These are phyloP conservation scores for Sminthurinus aureus DNA, from an alignment of 2,888 invertebrate species.

Conservation along the genomic window DNA sequence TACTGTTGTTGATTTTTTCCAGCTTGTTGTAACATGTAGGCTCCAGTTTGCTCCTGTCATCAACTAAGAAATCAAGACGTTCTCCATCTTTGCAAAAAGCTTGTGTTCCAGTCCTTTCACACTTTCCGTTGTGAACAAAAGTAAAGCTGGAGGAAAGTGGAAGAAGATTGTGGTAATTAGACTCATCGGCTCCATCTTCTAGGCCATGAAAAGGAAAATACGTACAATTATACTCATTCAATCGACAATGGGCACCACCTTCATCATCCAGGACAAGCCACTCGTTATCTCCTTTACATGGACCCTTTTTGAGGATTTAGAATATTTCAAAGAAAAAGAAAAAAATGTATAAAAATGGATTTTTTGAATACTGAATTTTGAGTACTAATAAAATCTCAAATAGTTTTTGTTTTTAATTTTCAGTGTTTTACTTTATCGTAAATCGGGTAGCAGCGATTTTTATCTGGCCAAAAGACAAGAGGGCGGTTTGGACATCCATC, in stretches of 20 bases:
- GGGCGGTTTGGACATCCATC: conserved; percentile 8
- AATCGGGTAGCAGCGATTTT: conserved; percentile 10
- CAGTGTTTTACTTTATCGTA: conserved; percentile 21
- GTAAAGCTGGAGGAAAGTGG: neutral
- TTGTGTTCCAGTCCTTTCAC: conserved; percentile 3
- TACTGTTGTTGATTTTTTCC: neutral
- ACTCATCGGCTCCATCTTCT: neutral
- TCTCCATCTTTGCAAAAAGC: conserved; percentile 7
- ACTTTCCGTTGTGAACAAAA: conserved; percentile 24
- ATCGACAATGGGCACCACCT: neutral
- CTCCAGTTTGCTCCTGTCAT: neutral
- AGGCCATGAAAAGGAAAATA: neutral
- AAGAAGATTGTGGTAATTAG: neutral
- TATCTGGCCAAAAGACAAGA: conserved; percentile 9
- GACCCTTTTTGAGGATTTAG: conserved; percentile 6
- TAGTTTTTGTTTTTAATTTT: neutral
- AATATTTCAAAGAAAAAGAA: neutral
- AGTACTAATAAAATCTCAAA: neutral
- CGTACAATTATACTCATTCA: neutral
- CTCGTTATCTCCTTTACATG: neutral
- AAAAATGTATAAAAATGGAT: neutral
- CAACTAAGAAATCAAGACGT: neutral
- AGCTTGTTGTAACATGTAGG: neutral
- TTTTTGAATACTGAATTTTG: neutral
- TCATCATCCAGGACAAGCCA: conserved; percentile 10